A percentile compares a stretch with the other conserved stretches of the same genome.
phyloP scores from a whole-genome alignment of 2,797 vertebrate species.

The Argentina silus region DNA sequence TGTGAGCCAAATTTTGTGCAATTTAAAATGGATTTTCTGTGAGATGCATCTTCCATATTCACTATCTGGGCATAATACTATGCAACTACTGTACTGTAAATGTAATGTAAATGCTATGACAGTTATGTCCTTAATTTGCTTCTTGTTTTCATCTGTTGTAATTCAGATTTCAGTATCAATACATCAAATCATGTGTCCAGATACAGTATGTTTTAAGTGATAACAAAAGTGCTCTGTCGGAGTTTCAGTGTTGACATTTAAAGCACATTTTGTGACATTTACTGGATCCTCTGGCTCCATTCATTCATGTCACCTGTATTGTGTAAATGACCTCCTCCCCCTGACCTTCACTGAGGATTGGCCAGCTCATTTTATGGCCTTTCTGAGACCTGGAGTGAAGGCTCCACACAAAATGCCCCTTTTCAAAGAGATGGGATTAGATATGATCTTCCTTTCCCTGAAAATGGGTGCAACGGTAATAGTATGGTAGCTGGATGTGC shows the following conservation, averaged over 20 bases:
- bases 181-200: background rate
- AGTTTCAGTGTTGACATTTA: conserved; percentile 36
- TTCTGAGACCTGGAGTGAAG: background rate
- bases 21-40: conserved; percentile 43
- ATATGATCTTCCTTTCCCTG: background rate
- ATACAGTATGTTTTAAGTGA: background rate
- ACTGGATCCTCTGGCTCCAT: conserved; percentile 11
- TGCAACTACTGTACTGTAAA: background rate
- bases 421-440: background rate
- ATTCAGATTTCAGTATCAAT: background rate
- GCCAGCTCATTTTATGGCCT: background rate
- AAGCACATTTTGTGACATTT: conserved; percentile 32
- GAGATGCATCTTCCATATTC: conserved; percentile 27
- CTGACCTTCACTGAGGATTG: conserved; percentile 20
- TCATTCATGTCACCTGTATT: conserved; percentile 27
- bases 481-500: background rate
- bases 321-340: conserved; percentile 23
- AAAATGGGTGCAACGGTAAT: background rate
- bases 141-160: background rate
- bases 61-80: background rate
- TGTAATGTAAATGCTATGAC: background rate
- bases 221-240: conserved; percentile 7
- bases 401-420: background rate
- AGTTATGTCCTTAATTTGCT: background rate
- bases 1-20: conserved; percentile 40